Base-by-base conservation (phyloP, 2,113 vertebrate species). In the Monarcha castaneiventris region DNA sequence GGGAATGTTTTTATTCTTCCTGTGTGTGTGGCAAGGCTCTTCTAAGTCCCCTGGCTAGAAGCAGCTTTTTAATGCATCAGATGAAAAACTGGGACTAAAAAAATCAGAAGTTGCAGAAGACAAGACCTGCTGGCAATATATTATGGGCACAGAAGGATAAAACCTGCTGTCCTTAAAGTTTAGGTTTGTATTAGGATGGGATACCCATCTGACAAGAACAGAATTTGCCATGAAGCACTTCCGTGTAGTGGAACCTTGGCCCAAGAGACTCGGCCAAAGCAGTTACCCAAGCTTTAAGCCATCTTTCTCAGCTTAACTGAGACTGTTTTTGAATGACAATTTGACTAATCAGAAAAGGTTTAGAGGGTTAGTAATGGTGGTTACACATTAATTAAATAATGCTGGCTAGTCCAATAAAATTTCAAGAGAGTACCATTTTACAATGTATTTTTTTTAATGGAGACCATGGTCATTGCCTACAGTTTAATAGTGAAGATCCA, bases 171-270 rank as follows among this genome's bases (percentile, higher is more conserved):
- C 20, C 43, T 30, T 56, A 10, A 32, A 5, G 6, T 17, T 44
- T 0, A 1, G 6, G 6, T 14, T 44, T 63, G 3, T 17, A 2
- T 43, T 48, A 18, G 6, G 39, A 27, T 10, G 16, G 20, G n/a
- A 26, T 54, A 6, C 7, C 16, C 7, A 11, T 67, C 16, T 46
- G 56, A 15, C 15, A 33, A 35, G 33, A 62, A 39, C 10, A 13
- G 35, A 41, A 49, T 33, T 55, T 66, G 39, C 16, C 4, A 2
- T 33, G 33, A 46, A 41, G 63, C 11, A 7, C 5, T 15, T 35
- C 3, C 0, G 1, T 41, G 11, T 15, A 13, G 13, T 48, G 39
- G 25, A 55, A 41, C 29, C 16, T 35, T 15, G 23, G 29, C 49
- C 20, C 6, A 26, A 35, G 44, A 14, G 32, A 39, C 39, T 2